Conservation (phyloP, 23 tunicate species). For the Halocynthia aurantium region DNA sequence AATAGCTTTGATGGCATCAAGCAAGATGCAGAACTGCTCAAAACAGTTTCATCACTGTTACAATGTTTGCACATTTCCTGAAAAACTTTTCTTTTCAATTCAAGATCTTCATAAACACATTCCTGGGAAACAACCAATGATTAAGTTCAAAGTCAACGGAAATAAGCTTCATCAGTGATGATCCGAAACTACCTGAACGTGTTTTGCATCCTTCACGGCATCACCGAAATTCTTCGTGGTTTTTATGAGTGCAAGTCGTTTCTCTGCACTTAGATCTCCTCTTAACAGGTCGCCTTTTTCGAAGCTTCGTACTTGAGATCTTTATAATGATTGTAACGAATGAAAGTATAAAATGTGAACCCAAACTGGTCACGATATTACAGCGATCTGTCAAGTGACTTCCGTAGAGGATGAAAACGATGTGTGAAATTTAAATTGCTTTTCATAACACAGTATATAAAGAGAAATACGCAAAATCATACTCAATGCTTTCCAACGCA, state of each 20-base stretch:
- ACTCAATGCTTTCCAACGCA: slow-evolving; percentile 38
- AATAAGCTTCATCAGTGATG: neutral
- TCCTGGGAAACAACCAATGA: slow-evolving; percentile 39
- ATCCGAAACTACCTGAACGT: slow-evolving; percentile 42
- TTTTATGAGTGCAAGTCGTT: slow-evolving; percentile 48
- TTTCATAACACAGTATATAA: too few species aligned
- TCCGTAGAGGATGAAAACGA: too few species aligned
- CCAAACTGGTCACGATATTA: too few species aligned
- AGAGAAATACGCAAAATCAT: neutral
- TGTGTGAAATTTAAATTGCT: too few species aligned
- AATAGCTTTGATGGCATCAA: slow-evolving; percentile 85
- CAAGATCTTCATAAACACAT: slow-evolving; percentile 88
- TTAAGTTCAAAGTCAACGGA: neutral
- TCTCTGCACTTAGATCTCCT: slow-evolving; percentile 59
- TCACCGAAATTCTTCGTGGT: slow-evolving; percentile 41
- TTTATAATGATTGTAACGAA: too few species aligned
- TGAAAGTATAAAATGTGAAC: too few species aligned
- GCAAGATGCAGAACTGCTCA: slow-evolving; percentile 86
- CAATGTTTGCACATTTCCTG: slow-evolving; percentile 34
- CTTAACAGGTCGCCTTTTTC: slow-evolving; percentile 61
- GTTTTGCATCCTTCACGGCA: slow-evolving; percentile 56
- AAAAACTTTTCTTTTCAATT: slow-evolving; percentile 77
- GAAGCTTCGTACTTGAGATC: slow-evolving; percentile 47
- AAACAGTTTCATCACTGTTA: slow-evolving; percentile 39
- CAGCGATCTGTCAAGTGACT: too few species aligned